Evolutionary conservation across 2,888 invertebrate species (phyloP), one percentile per base, ranked within the genome.

Genomic region (Cybosia mesomella): DNA sequence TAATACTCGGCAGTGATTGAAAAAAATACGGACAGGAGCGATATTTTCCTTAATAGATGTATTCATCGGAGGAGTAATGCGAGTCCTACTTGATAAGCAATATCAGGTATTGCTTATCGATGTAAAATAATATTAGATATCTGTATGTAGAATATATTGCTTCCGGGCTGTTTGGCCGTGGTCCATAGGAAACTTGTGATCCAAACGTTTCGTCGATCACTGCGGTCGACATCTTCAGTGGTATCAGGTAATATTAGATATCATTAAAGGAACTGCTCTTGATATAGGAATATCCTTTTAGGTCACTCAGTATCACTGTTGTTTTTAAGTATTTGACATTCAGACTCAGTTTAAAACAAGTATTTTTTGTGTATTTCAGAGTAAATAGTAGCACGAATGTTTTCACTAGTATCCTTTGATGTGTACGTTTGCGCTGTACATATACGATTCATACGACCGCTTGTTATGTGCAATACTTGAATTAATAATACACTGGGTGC

Each of bases 1-100:
- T 2, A 13, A 64, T 39, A 28, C 15, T 58, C 24, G 10, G 18
- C 18, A 39, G 59, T 39, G 59, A 24, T 59, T 39, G 59, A 49
- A 39, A 36, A 59, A 24, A 22, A 39, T 59, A 59, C 22, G 39
- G 59, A 59, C 22, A 11, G 18, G 18, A 24, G 39, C 39, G 59
- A 59, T 59, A 22, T 59, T 59, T 39, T 15, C 24, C 24, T 39
- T 39, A 55, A 55, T 55, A 39, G 39, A 59, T 39, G 22, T 59
- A 59, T 59, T 59, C 39, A 39, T 15, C 18, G 34, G 39, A 39
- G 24, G 15, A 39, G 59, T 18, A 59, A 59, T 10, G 18, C 39
- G 39, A 39, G 24, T 24, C 39, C 39, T 24, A 59, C 39, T 39
- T 24, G 18, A 39, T 59, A 59, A 58, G 22, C 22, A 21, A 18